These are phyloP conservation scores for Lontra canadensis DNA, from an alignment of 2,113 vertebrate genomes.

Conservation along the genomic window DNA sequence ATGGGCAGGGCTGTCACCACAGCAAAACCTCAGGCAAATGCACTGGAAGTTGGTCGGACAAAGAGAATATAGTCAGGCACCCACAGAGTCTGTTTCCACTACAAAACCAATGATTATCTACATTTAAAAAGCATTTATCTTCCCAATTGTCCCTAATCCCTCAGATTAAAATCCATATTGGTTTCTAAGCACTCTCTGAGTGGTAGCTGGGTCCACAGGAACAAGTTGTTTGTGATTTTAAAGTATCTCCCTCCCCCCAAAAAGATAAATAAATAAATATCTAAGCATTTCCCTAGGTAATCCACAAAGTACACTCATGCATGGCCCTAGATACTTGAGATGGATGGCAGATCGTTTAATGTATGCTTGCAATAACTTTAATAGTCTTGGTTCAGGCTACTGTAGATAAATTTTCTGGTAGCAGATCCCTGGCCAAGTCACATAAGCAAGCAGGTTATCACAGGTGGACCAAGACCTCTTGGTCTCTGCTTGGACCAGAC, in stretches of 20 bases:
- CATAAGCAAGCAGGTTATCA: background rate
- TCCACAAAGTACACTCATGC: background rate
- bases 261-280: background rate
- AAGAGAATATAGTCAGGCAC: accelerated
- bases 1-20: background rate
- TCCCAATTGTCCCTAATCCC: background rate
- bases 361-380: background rate
- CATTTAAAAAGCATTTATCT: background rate
- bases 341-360: background rate
- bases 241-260: background rate
- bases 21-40: background rate
- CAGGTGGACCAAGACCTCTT: background rate
- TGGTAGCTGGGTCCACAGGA: background rate
- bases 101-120: background rate
- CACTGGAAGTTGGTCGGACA: too few species aligned
- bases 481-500: background rate
- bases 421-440: background rate
- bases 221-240: background rate
- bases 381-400: background rate
- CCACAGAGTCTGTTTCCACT: background rate
- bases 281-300: background rate
- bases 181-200: background rate
- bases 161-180: background rate
- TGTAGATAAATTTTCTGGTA: background rate
- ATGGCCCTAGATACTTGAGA: background rate